Base-by-base conservation (phyloP, 1,140 invertebrate genomes). In the Zaprionus camerounensis region DNA sequence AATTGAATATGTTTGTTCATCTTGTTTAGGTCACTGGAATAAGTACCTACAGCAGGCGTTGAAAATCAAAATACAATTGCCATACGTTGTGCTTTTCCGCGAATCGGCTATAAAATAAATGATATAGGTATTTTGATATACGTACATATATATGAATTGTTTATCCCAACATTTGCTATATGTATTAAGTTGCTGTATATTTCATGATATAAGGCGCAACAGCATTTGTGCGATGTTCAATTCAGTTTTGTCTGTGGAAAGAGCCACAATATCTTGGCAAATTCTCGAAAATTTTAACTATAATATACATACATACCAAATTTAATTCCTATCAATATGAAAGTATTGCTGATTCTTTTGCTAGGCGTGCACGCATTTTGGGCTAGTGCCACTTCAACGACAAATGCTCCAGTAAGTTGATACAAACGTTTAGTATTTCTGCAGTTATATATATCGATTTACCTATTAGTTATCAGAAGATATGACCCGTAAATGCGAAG, bases 261-360 rank as follows among this genome's bases (percentile, higher is more conserved):
- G 49, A 26, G 55, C 4, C 36, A 22, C 13, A 24, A 17, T 22
- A 22, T 17, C n/a, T 20, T 9, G 9, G 17, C 7, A 20, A 51
- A 51, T 22, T 51, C 20, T 20, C 3, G 24, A 24, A 51, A 24
- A 12, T 22, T 22, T 2, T 34, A 31, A 31, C 3, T 9, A 31
- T 31, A 3, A 34, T 34, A 34, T 34, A 34, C 31, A 34, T 3
- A 34, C 2, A 34, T n/a, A n/a, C n/a, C n/a, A 34, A 11, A 34
- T 11, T 7, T 12, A 31, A 38, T 17, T 12, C 15, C 2, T 41
- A 6, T 59, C 1, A 13, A 13, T 26, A 70, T 74, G 71, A 70
- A 57, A 46, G 5, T 70, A 1, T 13, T 74, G 20, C 28, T 63
- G 12, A 24, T 74, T 70, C 59, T 70, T 6, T 20, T 74, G 49